A percentile compares a stretch with the other conserved stretches of the same genome.
These are phyloP conservation scores for Phalloptychus januarius DNA, from an alignment of 2,797 vertebrate genomes.

Conservation along the genomic window DNA sequence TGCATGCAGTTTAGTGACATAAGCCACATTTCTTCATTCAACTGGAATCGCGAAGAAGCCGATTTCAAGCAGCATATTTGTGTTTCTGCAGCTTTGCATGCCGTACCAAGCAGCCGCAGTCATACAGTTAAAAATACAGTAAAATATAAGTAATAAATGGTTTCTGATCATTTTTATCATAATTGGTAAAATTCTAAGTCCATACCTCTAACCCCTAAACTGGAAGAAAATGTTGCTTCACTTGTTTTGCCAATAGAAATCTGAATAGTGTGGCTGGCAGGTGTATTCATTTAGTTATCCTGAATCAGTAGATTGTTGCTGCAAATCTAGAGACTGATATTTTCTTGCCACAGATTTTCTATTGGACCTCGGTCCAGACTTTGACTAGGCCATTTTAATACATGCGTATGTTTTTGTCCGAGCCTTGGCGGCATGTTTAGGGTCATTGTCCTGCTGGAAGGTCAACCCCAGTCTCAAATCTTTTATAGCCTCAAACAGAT, in stretches of 20 bases:
- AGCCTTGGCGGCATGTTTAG: neutral
- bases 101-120: no score
- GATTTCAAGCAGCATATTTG: no score
- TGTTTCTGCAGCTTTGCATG: no score
- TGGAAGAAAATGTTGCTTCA: neutral
- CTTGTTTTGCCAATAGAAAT: neutral
- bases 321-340: neutral
- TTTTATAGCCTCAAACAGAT: neutral
- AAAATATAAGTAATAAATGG: no score
- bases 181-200: no score
- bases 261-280: neutral
- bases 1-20: no score
- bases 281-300: neutral
- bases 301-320: neutral
- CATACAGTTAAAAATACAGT: no score
- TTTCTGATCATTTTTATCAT: no score
- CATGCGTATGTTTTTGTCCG: neutral
- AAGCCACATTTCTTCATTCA: no score
- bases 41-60: no score
- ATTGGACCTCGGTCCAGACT: neutral
- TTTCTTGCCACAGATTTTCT: neutral
- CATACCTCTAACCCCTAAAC: neutral
- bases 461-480: neutral
- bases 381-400: neutral
- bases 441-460: neutral